These are phyloP conservation scores for Pandion haliaetus DNA, from an alignment of 2,113 vertebrate genomes.

Conservation along the genomic window DNA sequence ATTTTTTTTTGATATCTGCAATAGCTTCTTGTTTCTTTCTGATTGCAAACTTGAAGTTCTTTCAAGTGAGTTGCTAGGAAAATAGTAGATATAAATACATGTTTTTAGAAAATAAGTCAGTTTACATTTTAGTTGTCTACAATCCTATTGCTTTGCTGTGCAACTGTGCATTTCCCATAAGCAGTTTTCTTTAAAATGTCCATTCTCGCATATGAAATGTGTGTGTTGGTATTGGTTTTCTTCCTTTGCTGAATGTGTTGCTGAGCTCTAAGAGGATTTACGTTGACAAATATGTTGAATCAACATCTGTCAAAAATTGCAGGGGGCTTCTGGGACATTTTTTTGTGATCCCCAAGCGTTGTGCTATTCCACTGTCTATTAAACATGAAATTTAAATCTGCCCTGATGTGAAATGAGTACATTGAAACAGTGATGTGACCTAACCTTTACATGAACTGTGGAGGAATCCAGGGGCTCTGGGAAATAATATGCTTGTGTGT, in stretches of 20 bases:
- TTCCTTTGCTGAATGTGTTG: not conserved
- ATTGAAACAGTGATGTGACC: not conserved
- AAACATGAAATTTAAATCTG: slow-evolving; percentile 20
- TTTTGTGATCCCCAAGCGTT: not conserved
- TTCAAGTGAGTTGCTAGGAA: not conserved
- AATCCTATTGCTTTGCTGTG: not conserved
- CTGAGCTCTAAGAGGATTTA: slow-evolving; percentile 9
- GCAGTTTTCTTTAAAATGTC: not conserved
- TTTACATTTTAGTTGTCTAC: not conserved
- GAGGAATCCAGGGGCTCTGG: slow-evolving; percentile 32
- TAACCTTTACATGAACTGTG: slow-evolving; percentile 51
- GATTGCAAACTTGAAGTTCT: not conserved
- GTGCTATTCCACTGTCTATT: not conserved
- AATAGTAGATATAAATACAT: not conserved
- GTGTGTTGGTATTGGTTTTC: not conserved
- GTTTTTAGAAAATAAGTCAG: not conserved
- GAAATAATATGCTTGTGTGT: not conserved
- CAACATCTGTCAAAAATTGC: slow-evolving; percentile 28
- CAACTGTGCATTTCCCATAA: not conserved
- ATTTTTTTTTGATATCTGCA: not conserved
- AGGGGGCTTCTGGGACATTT: slow-evolving; percentile 39
- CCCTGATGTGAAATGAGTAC: not conserved
- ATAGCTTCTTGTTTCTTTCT: not conserved
- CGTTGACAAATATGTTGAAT: not conserved
- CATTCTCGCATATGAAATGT: not conserved